These are phyloP conservation scores for Mycetomoellerius zeteki DNA, from an alignment of 1,140 invertebrate species.

Conservation along the genomic window DNA sequence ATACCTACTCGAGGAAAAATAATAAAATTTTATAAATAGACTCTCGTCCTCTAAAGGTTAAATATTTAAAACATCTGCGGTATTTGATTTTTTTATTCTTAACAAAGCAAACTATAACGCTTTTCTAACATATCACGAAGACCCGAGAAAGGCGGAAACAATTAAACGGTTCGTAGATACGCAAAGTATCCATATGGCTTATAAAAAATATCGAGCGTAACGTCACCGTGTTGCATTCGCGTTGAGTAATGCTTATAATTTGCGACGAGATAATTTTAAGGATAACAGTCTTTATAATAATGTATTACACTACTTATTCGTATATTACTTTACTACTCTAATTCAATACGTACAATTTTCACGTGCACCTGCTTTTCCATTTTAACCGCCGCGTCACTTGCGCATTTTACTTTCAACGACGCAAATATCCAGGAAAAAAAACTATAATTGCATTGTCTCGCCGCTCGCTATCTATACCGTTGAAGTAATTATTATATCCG, in stretches of 20 bases:
- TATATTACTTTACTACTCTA: conserved; percentile 15
- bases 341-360: conserved; percentile 18
- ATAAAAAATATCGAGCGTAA: conserved; percentile 61
- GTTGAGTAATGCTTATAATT: conserved; percentile 64
- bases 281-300: conserved; percentile 24
- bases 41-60: background rate
- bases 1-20: too few species aligned
- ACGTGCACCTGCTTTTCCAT: conserved; percentile 37
- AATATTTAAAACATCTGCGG: background rate
- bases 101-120: background rate
- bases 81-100: conserved; percentile 9
- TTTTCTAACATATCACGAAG: background rate
- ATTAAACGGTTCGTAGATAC: conserved; percentile 66
- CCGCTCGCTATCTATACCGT: background rate
- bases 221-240: background rate
- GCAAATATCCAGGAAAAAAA: conserved; percentile 20
- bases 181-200: conserved; percentile 64
- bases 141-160: conserved; percentile 48
- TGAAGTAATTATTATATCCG: conserved; percentile 16
- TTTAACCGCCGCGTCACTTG: conserved; percentile 18
- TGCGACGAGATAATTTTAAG: conserved; percentile 67
- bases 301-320: background rate
- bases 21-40: too few species aligned
- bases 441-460: background rate
- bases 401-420: conserved; percentile 9